Evolutionary conservation across 2,797 vertebrate genomes (phyloP).

Genomic region (Dendrocincla tyrannina): DNA sequence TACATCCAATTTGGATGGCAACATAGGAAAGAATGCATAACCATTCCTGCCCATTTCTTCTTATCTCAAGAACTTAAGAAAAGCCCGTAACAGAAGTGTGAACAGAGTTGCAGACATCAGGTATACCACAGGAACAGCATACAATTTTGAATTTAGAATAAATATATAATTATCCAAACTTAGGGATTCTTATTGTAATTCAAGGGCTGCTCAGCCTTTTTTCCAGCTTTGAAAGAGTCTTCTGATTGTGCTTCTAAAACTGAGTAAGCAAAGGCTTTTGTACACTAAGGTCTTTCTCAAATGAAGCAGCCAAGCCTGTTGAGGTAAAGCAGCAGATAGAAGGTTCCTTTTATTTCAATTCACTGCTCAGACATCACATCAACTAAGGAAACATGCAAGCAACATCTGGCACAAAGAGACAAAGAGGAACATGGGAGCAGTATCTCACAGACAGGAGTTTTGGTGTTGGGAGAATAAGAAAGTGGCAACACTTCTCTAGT

Average conservation of each 20-base stretch:
- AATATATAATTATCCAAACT: not conserved
- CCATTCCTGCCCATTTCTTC: not conserved
- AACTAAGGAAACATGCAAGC: not conserved
- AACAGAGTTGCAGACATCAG: not conserved
- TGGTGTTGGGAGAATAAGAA: not conserved
- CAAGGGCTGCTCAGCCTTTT: not conserved
- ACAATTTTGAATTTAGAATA: not conserved
- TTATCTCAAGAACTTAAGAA: not conserved
- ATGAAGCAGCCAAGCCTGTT: not conserved
- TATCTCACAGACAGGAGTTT: not conserved
- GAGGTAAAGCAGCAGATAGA: not conserved
- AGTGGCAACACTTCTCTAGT: not conserved
- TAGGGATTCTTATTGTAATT: not conserved
- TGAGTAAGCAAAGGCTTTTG: not conserved
- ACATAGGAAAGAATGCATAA: not conserved
- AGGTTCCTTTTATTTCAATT: not conserved
- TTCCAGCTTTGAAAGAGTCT: not conserved
- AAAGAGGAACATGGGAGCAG: not conserved
- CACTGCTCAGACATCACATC: not conserved
- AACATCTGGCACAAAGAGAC: not conserved
- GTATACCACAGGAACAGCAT: not conserved
- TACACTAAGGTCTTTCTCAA: not conserved
- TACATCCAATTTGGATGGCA: not conserved
- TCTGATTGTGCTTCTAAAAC: not conserved
- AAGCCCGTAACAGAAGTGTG: rapidly evolving